phyloP scores from a whole-genome alignment of 2,888 invertebrate species.

The Lasioglossum oenotherae region DNA sequence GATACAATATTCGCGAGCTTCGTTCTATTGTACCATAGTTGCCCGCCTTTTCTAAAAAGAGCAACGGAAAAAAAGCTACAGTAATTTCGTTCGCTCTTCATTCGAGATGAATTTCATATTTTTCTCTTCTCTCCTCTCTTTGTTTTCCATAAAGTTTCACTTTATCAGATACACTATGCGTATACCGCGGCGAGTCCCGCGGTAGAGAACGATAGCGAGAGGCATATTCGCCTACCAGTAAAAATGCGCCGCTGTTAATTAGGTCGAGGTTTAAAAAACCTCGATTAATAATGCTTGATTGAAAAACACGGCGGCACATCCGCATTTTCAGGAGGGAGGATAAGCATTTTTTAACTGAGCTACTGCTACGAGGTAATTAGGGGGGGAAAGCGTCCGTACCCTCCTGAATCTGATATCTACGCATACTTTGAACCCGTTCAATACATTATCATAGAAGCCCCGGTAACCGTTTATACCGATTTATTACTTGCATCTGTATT shows the following conservation, averaged over 20 bases:
- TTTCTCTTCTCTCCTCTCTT: background rate
- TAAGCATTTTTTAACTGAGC: constrained; percentile 60
- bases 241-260: constrained; percentile 49
- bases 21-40: background rate
- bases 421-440: background rate
- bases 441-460: background rate
- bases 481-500: background rate
- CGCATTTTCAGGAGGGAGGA: constrained; percentile 65
- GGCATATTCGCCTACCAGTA: constrained; percentile 2
- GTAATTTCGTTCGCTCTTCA: constrained; percentile 10
- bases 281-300: constrained; percentile 67
- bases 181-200: background rate
- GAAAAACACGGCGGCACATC: constrained; percentile 67
- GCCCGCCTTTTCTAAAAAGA: constrained; percentile 1
- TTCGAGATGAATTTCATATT: constrained; percentile 17
- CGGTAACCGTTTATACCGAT: background rate
- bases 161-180: background rate
- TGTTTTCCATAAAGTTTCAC: background rate
- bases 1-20: constrained; percentile 20
- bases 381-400: constrained; percentile 49
- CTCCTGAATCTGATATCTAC: constrained; percentile 6
- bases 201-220: background rate
- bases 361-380: constrained; percentile 62
- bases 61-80: background rate
- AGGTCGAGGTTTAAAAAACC: constrained; percentile 60